These are phyloP conservation scores for Onthophagus sagittarius DNA, from an alignment of 2,888 invertebrate species.

Conservation along the genomic window DNA sequence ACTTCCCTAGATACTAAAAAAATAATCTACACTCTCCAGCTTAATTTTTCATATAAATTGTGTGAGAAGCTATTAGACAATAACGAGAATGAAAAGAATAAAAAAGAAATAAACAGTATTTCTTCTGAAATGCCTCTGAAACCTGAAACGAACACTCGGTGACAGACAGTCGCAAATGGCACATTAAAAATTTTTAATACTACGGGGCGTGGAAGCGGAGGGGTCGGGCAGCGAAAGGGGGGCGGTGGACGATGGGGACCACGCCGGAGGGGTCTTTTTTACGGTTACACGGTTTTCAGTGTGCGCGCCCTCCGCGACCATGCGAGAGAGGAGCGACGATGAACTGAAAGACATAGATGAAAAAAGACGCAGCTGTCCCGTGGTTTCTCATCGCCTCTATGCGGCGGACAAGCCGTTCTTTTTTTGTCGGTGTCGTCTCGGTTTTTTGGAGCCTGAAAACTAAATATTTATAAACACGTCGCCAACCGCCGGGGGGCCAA, in stretches of 20 bases:
- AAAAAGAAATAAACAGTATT: not conserved
- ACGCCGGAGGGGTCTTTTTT: not conserved
- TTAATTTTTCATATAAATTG: too few species aligned
- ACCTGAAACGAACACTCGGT: not conserved
- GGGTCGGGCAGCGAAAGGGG: not conserved
- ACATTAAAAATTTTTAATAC: not conserved
- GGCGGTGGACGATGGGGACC: not conserved
- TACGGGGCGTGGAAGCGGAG: not conserved
- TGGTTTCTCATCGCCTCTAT: not conserved
- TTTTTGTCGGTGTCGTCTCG: not conserved
- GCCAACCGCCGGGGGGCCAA: not conserved
- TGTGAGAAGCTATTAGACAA: too few species aligned
- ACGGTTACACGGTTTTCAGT: not conserved
- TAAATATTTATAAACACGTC: not conserved
- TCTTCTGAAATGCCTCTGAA: not conserved
- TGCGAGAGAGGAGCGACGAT: not conserved
- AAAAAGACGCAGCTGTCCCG: not conserved
- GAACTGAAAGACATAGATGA: not conserved
- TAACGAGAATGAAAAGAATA: too few species aligned
- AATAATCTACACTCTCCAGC: too few species aligned
- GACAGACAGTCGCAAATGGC: not conserved
- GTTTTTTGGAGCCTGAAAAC: not conserved
- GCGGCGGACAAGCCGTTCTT: not conserved
- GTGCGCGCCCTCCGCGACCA: not conserved
- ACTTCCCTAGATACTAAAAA: too few species aligned